These are phyloP conservation scores for Neopipo cinnamomea DNA, from an alignment of 2,113 vertebrate genomes.

Conservation along the genomic window DNA sequence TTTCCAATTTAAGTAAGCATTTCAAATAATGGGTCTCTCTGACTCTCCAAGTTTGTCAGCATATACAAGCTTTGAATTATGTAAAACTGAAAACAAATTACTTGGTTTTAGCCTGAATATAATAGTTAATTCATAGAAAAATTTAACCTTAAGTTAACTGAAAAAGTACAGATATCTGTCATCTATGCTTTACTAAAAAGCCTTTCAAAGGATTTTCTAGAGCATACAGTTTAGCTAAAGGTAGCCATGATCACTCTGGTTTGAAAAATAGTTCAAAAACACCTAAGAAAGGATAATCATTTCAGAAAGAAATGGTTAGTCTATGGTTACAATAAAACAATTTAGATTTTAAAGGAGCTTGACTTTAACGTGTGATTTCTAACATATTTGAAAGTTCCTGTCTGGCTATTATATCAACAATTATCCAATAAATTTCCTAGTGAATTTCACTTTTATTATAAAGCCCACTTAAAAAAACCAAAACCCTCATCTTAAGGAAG, in stretches of 20 bases:
- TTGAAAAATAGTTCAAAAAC: not conserved
- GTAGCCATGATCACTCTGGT: not conserved
- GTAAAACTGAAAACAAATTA: conserved; percentile 20
- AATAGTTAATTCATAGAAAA: conserved; percentile 50
- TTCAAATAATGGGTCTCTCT: not conserved
- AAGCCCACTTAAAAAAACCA: not conserved
- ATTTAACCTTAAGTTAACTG: not conserved
- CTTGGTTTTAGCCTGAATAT: not conserved
- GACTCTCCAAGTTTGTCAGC: not conserved
- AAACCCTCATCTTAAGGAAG: not conserved
- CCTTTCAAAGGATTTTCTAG: not conserved
- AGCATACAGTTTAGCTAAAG: not conserved
- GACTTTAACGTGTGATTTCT: not conserved
- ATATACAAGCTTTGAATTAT: not conserved
- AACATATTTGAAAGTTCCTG: not conserved
- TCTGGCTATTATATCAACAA: not conserved
- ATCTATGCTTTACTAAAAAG: not conserved
- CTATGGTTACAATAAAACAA: not conserved
- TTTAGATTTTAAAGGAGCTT: not conserved
- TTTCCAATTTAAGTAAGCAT: not conserved
- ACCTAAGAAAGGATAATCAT: not conserved
- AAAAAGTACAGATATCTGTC: not conserved
- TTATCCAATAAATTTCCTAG: not conserved
- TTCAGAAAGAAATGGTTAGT: not conserved
- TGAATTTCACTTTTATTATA: not conserved